These are phyloP conservation scores for Cinara cedri DNA, from an alignment of 2,888 invertebrate genomes.

Conservation along the genomic window DNA sequence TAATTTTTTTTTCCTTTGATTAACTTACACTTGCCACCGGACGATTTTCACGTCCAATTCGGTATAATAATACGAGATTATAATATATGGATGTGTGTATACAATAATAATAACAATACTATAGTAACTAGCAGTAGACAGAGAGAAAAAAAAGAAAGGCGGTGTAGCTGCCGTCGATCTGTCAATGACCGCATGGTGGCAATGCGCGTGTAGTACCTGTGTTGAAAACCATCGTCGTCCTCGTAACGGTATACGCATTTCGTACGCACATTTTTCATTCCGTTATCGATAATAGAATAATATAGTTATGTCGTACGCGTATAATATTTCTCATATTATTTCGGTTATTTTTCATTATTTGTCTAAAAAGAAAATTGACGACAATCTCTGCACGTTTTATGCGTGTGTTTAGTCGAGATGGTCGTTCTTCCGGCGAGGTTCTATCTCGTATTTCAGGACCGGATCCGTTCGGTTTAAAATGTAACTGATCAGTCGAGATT, in stretches of 20 bases:
- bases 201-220: background rate
- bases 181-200: slow-evolving; percentile 43
- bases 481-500: too few relatives aligned
- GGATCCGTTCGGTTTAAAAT: too few relatives aligned
- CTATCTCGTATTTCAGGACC: too few relatives aligned
- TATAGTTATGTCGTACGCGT: background rate
- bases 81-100: background rate
- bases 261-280: slow-evolving; percentile 20
- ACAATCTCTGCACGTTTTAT: too few relatives aligned
- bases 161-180: slow-evolving; percentile 5
- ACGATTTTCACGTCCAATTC: background rate
- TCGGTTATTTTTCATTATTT: background rate
- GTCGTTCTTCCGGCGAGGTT: too few relatives aligned
- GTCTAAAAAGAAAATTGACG: too few relatives aligned
- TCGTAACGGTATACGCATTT: slow-evolving; percentile 20
- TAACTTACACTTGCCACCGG: background rate
- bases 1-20: background rate
- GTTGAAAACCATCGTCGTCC: slow-evolving; percentile 12
- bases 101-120: slow-evolving; percentile 1
- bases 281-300: background rate
- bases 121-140: background rate
- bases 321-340: background rate
- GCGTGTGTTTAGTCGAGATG: too few relatives aligned
- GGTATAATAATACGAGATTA: background rate
- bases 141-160: slow-evolving; percentile 29